phyloP scores from a whole-genome alignment of 2,113 vertebrate species.

The Upupa epops region DNA sequence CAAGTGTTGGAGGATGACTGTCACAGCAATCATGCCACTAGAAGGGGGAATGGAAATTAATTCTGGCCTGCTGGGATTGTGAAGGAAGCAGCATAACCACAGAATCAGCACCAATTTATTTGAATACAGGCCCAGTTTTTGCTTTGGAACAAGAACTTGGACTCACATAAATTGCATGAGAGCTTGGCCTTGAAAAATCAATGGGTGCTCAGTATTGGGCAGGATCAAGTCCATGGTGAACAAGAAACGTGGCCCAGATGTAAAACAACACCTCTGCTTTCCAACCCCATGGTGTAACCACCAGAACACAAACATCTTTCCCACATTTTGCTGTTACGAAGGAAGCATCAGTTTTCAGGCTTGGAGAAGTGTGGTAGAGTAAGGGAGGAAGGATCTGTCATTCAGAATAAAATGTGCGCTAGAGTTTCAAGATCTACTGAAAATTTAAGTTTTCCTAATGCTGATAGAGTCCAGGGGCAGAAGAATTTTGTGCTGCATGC shows the following conservation, averaged over 20 bases:
- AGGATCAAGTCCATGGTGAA: constrained; percentile 41
- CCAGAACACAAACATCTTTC: constrained; percentile 58
- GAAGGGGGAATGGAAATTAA: constrained; percentile 41
- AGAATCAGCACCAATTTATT: constrained; percentile 51
- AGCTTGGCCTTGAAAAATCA: constrained; percentile 55
- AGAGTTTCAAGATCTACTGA: constrained; percentile 32
- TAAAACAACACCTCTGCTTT: constrained; percentile 38
- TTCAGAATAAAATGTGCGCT: constrained; percentile 10
- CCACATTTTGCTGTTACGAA: constrained; percentile 61
- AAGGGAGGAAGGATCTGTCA: constrained; percentile 61
- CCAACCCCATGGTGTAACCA: constrained; percentile 16
- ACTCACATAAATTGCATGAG: constrained; percentile 42
- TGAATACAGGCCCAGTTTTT: constrained; percentile 36
- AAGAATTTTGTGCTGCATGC: background rate
- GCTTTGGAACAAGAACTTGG: constrained; percentile 64
- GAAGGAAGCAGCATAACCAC: constrained; percentile 49
- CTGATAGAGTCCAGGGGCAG: background rate
- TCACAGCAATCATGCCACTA: constrained; percentile 15
- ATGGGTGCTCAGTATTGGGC: constrained; percentile 37
- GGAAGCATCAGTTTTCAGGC: constrained; percentile 56
- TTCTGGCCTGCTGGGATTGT: constrained; percentile 11
- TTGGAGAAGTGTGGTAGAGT: constrained; percentile 31
- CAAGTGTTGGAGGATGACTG: background rate
- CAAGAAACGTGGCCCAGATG: constrained; percentile 29
- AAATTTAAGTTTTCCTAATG: background rate